phyloP scores from a whole-genome alignment of 2,888 invertebrate species.

The Gerris lacustris region DNA sequence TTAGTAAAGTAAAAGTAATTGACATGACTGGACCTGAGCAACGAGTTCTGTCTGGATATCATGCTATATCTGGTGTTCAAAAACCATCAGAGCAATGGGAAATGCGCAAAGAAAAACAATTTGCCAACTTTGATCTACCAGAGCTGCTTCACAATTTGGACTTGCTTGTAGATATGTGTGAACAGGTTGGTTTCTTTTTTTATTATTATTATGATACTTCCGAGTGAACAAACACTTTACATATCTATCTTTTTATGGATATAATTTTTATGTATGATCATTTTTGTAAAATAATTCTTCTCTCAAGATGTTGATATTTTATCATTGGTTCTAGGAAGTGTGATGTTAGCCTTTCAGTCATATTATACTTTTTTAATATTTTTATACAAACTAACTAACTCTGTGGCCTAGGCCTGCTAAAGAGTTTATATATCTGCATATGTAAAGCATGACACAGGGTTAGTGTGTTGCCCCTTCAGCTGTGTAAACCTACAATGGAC shows the following conservation, averaged over 20 bases:
- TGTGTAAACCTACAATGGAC: no score
- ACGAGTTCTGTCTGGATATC: constrained; percentile 81
- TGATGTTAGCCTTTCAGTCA: no score
- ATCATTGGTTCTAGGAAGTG: no score
- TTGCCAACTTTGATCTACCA: constrained; percentile 62
- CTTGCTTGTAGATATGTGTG: constrained; percentile 80
- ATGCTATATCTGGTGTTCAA: constrained; percentile 62
- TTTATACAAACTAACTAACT: no score
- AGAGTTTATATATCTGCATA: no score
- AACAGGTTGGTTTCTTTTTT: constrained; percentile 49
- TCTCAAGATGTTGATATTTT: no score
- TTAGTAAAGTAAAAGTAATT: constrained; percentile 88
- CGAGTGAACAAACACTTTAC: neutral
- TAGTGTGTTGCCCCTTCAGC: no score
- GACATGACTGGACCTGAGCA: constrained; percentile 97
- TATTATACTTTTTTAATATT: no score
- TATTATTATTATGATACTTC: neutral
- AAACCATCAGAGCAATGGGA: constrained; percentile 45
- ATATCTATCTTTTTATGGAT: neutral
- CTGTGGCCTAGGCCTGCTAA: no score
- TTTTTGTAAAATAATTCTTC: no score
- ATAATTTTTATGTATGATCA: neutral
- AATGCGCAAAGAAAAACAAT: constrained; percentile 47
- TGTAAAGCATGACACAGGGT: no score
- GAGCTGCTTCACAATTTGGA: constrained; percentile 87